Conservation (phyloP, 2,888 invertebrate genomes). For the Protodeltote pygarga region DNA sequence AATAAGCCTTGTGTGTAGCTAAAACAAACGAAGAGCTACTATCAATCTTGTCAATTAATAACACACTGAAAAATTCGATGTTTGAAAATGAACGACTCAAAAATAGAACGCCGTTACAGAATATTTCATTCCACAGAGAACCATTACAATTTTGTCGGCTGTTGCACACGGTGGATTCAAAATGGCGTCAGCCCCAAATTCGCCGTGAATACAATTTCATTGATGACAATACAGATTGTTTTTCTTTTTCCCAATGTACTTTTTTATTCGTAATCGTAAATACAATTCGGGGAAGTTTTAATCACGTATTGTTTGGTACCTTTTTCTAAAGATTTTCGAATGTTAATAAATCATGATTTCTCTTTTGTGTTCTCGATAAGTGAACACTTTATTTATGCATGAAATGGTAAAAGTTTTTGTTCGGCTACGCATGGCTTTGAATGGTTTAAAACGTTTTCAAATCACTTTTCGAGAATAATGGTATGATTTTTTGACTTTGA, state of each 20-base stretch:
- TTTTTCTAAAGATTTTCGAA: constrained; percentile 17
- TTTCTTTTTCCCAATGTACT: constrained; percentile 21
- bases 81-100: constrained; percentile 14
- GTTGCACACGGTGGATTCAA: constrained; percentile 36
- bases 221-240: constrained; percentile 39
- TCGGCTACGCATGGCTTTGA: constrained; percentile 12
- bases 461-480: background rate
- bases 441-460: background rate
- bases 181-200: constrained; percentile 25
- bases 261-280: constrained; percentile 18
- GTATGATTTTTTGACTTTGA: background rate
- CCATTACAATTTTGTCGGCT: constrained; percentile 44
- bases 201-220: constrained; percentile 35
- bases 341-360: constrained; percentile 31
- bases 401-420: constrained; percentile 11
- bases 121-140: constrained; percentile 37
- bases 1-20: background rate
- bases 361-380: constrained; percentile 25
- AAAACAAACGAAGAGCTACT: background rate
- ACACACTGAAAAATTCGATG: background rate
- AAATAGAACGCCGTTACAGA: constrained; percentile 17
- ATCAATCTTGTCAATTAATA: background rate
- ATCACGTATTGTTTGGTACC: constrained; percentile 35
- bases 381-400: constrained; percentile 39
- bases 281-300: constrained; percentile 27